A percentile compares a stretch with the other conserved stretches of the same genome.
Conservation (phyloP, 2,888 invertebrate genomes). For the Boloria euphrosyne region DNA sequence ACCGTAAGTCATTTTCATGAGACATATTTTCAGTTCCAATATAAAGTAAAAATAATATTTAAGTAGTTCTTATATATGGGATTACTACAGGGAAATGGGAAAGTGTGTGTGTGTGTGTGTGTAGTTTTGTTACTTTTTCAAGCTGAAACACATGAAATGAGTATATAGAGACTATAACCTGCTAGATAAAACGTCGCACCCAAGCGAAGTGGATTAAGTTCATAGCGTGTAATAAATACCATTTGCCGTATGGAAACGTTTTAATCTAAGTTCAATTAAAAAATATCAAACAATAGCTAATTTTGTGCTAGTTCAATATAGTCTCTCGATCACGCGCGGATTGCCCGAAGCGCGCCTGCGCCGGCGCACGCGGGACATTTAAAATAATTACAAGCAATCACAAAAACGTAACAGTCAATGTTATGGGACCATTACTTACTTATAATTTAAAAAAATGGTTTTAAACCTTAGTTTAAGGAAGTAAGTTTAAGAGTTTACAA, state of each 20-base stretch:
- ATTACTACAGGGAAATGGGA: too few species aligned
- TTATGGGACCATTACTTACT: slow-evolving; percentile 82
- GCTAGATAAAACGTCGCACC: too few species aligned
- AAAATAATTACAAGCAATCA: slow-evolving; percentile 83
- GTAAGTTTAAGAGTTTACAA: slow-evolving; percentile 63
- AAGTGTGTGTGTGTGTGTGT: too few species aligned
- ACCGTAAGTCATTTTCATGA: too few species aligned
- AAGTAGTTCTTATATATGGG: too few species aligned
- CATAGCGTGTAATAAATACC: too few species aligned
- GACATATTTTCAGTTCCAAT: too few species aligned
- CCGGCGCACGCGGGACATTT: slow-evolving; percentile 76
- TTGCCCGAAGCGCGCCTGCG: slow-evolving; percentile 63
- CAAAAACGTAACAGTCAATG: slow-evolving; percentile 79
- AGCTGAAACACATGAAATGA: too few species aligned
- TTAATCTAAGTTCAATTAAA: slow-evolving; percentile 38
- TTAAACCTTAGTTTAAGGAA: slow-evolving; percentile 73
- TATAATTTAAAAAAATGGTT: slow-evolving; percentile 72
- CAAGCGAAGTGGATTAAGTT: too few species aligned
- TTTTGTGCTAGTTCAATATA: slow-evolving; percentile 69
- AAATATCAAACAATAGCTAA: slow-evolving; percentile 37
- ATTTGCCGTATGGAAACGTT: not conserved
- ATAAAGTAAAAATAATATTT: too few species aligned
- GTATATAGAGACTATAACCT: too few species aligned
- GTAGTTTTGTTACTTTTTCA: too few species aligned
- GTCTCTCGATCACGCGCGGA: slow-evolving; percentile 69